These are phyloP conservation scores for Crepidodera aurea DNA, from an alignment of 2,888 invertebrate genomes.

Conservation along the genomic window DNA sequence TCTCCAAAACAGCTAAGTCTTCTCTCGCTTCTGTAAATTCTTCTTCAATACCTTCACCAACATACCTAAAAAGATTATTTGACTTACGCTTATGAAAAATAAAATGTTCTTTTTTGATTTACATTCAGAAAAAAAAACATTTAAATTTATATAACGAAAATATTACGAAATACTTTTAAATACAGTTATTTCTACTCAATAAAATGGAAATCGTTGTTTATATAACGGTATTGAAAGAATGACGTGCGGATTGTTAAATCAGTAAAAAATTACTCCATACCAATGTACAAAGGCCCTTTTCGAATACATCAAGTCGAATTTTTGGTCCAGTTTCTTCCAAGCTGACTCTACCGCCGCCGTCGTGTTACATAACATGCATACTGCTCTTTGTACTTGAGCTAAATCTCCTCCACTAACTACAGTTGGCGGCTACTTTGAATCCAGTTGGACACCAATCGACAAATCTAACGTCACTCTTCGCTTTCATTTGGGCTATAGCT, in stretches of 20 bases:
- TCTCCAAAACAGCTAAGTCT: constrained; percentile 76
- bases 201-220: too few relatives aligned
- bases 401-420: constrained; percentile 80
- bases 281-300: constrained; percentile 96
- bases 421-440: constrained; percentile 81
- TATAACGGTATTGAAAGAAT: too few relatives aligned
- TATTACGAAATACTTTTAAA: too few relatives aligned
- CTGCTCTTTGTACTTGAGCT: constrained; percentile 84
- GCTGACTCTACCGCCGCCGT: constrained; percentile 91
- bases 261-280: too few relatives aligned
- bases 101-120: too few relatives aligned
- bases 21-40: constrained; percentile 85
- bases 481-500: constrained; percentile 81
- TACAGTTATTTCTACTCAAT: too few relatives aligned
- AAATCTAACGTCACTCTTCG: constrained; percentile 80
- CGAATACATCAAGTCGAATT: constrained; percentile 94
- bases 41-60: constrained; percentile 80
- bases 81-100: too few relatives aligned
- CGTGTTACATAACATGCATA: constrained; percentile 90
- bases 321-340: constrained; percentile 89
- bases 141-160: too few relatives aligned
- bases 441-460: constrained; percentile 97
- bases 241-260: too few relatives aligned
- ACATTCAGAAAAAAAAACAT: too few relatives aligned
- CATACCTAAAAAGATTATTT: constrained; percentile 59